phyloP scores from a whole-genome alignment of 2,113 vertebrate species.

The Ailuropoda melanoleuca region DNA sequence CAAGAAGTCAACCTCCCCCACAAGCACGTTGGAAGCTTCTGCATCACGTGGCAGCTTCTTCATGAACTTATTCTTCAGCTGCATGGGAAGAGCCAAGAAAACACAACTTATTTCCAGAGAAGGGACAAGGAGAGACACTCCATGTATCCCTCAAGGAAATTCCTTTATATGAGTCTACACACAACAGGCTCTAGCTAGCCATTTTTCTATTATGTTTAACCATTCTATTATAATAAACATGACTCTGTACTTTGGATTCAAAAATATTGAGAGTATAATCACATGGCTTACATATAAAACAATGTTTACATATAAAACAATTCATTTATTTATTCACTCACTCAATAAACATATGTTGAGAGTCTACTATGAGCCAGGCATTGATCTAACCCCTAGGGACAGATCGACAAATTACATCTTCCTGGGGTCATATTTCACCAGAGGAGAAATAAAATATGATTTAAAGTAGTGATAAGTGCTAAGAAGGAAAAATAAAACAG shows the following conservation, averaged over 20 bases:
- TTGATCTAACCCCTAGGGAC: not conserved
- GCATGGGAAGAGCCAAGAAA: constrained; percentile 54
- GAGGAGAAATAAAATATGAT: not conserved
- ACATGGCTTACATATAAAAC: not conserved
- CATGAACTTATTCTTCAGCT: constrained; percentile 99
- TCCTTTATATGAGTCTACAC: not conserved
- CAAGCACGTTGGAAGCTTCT: constrained; percentile 97
- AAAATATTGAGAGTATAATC: not conserved
- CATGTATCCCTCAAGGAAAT: not conserved
- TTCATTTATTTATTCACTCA: not conserved
- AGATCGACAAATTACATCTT: not conserved
- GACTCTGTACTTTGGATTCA: not conserved
- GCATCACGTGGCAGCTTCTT: constrained; percentile 98
- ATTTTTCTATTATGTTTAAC: not conserved
- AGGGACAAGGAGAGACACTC: not conserved
- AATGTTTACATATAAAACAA: not conserved
- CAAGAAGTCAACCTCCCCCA: constrained; percentile 98
- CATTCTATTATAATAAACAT: not conserved
- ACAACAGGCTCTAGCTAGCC: not conserved
- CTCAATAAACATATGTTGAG: not conserved
- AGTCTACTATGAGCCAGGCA: not conserved
- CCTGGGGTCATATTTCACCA: not conserved
- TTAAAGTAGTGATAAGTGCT: not conserved
- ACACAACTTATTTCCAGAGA: constrained; percentile 34
- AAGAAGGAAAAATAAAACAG: not conserved